Conservation (phyloP, 1,140 invertebrate species). For the Tetramorium alpestre region DNA sequence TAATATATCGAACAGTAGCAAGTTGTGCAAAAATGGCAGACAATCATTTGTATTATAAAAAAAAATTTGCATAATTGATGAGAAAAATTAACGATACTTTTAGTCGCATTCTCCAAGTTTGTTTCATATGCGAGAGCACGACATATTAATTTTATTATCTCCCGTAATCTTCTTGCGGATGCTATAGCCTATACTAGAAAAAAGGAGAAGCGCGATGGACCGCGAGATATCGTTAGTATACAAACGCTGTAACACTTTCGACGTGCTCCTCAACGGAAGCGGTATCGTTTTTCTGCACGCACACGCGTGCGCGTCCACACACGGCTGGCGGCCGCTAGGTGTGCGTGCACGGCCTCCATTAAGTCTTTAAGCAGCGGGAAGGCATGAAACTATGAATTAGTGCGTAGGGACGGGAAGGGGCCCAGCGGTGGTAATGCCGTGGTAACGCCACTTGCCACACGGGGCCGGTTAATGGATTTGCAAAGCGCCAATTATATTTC, state of each 20-base stretch:
- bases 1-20: neutral
- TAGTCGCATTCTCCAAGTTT: neutral
- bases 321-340: neutral
- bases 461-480: slow-evolving; percentile 71
- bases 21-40: neutral
- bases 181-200: neutral
- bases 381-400: slow-evolving; percentile 74
- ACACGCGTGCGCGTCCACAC: neutral
- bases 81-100: neutral
- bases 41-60: neutral
- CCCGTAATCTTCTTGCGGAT: neutral
- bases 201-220: slow-evolving; percentile 7
- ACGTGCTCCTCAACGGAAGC: slow-evolving; percentile 53
- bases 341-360: slow-evolving; percentile 64
- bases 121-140: neutral
- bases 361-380: slow-evolving; percentile 72
- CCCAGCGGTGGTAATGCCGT: slow-evolving; percentile 66
- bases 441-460: slow-evolving; percentile 71
- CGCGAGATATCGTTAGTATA: neutral
- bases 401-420: slow-evolving; percentile 22
- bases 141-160: slow-evolving; percentile 28
- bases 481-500: slow-evolving; percentile 78
- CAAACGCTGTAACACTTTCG: slow-evolving; percentile 55
- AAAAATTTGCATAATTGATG: neutral
- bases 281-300: slow-evolving; percentile 51